Conservation (phyloP, 2,888 invertebrate species). For the Andrena minutula region DNA sequence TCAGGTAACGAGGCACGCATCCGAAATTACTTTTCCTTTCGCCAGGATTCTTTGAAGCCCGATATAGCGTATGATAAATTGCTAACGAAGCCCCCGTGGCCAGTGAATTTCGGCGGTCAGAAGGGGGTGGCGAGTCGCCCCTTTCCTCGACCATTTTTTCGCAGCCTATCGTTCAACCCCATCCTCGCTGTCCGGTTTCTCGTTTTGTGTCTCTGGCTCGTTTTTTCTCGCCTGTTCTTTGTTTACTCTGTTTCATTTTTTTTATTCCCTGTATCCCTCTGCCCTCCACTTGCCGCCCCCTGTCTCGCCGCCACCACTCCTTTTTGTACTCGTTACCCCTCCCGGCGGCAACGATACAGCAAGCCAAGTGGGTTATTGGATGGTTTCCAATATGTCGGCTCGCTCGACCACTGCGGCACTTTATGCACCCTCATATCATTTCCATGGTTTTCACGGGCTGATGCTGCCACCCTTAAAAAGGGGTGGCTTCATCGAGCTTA, state of each 20-base stretch:
- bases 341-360: constrained; percentile 59
- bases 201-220: constrained; percentile 26
- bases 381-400: constrained; percentile 72
- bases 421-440: constrained; percentile 68
- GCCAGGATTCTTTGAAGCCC: background rate
- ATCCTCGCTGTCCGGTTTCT: constrained; percentile 10
- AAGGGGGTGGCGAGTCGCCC: constrained; percentile 13
- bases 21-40: background rate
- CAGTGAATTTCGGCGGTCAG: constrained; percentile 38
- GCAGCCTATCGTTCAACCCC: constrained; percentile 35
- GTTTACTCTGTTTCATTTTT: constrained; percentile 29
- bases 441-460: constrained; percentile 57
- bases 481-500: background rate
- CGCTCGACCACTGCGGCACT: constrained; percentile 68
- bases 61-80: constrained; percentile 47
- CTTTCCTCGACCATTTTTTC: constrained; percentile 18
- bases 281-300: background rate
- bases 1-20: background rate
- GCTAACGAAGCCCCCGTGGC: constrained; percentile 14
- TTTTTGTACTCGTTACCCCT: constrained; percentile 58
- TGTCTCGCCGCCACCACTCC: background rate
- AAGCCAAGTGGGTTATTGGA: constrained; percentile 74
- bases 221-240: constrained; percentile 38
- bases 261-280: constrained; percentile 1
- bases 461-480: background rate